These are phyloP conservation scores for Drosophila miranda DNA, from an alignment of 1,140 invertebrate species.

Conservation along the genomic window DNA sequence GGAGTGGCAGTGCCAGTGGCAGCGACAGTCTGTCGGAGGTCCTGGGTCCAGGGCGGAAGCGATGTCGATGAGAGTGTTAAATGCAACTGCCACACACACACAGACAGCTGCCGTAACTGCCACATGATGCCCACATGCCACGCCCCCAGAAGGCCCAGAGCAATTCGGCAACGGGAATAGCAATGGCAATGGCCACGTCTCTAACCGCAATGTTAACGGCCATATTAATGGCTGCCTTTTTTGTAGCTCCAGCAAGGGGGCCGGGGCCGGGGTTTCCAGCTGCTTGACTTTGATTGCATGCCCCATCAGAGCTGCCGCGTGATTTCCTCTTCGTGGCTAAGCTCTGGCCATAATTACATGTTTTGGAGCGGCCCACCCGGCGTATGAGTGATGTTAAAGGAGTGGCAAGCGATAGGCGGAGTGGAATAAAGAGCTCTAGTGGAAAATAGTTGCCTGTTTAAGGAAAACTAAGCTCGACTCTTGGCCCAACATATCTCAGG, in stretches of 20 bases:
- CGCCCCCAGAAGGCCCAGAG: neutral
- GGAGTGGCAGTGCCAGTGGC: slow-evolving; percentile 14
- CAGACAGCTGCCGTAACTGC: neutral
- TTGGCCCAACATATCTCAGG: neutral
- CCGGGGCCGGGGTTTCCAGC: slow-evolving; percentile 55
- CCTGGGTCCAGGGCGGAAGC: slow-evolving; percentile 25
- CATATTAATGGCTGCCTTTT: slow-evolving; percentile 71
- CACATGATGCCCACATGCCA: slow-evolving; percentile 22
- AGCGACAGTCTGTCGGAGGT: slow-evolving; percentile 39
- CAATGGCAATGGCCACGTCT: slow-evolving; percentile 31
- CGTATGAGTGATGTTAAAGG: slow-evolving; percentile 36
- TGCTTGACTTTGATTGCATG: slow-evolving; percentile 73
- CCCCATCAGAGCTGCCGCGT: slow-evolving; percentile 46
- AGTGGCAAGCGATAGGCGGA: neutral
- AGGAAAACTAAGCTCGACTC: neutral
- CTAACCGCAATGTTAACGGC: slow-evolving; percentile 75
- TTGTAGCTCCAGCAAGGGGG: neutral
- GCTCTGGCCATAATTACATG: slow-evolving; percentile 53
- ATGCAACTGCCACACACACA: slow-evolving; percentile 67
- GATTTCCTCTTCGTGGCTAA: slow-evolving; percentile 25
- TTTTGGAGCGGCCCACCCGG: slow-evolving; percentile 23
- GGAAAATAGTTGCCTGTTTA: no score
- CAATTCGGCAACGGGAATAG: slow-evolving; percentile 40
- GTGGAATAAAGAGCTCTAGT: neutral
- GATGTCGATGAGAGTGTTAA: slow-evolving; percentile 68